Evolutionary conservation across 2,113 vertebrate genomes (phyloP).

Genomic region (Clarias batrachus): DNA sequence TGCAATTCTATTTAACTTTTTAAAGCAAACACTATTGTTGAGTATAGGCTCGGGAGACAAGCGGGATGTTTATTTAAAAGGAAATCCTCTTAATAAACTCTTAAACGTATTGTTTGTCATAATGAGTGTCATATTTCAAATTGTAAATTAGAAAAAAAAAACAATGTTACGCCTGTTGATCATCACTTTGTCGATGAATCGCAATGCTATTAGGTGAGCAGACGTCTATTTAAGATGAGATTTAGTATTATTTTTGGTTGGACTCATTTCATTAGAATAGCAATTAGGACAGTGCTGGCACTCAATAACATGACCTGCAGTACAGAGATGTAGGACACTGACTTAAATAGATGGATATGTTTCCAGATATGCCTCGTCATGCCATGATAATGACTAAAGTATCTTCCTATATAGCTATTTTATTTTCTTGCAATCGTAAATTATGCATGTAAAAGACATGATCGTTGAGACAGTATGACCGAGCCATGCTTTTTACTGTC

Average conservation of each 20-base stretch:
- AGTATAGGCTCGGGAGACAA: neutral
- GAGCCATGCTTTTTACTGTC: neutral
- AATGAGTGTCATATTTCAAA: constrained; percentile 7
- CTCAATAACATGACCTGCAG: constrained; percentile 55
- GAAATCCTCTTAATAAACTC: neutral
- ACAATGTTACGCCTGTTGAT: constrained; percentile 20
- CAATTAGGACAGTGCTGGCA: constrained; percentile 57
- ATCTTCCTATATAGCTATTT: constrained; percentile 17
- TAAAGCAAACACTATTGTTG: neutral
- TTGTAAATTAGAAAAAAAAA: neutral
- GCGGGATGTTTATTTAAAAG: neutral
- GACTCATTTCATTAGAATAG: constrained; percentile 61
- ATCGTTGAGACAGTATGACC: neutral
- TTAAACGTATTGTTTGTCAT: neutral
- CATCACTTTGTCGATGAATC: constrained; percentile 24
- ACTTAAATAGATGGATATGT: constrained; percentile 55
- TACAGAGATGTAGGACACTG: constrained; percentile 54
- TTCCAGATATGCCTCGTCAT: constrained; percentile 52
- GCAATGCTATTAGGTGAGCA: constrained; percentile 36
- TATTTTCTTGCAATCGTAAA: neutral
- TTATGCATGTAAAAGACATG: neutral
- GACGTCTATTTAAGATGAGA: constrained; percentile 48
- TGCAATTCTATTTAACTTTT: constrained; percentile 5
- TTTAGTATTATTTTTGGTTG: constrained; percentile 56
- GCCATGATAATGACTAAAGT: constrained; percentile 37